These are phyloP conservation scores for Cassiopea andromeda DNA, from an alignment of 30 jellyfish, hydroid and myxozoan genomes.

Conservation along the genomic window DNA sequence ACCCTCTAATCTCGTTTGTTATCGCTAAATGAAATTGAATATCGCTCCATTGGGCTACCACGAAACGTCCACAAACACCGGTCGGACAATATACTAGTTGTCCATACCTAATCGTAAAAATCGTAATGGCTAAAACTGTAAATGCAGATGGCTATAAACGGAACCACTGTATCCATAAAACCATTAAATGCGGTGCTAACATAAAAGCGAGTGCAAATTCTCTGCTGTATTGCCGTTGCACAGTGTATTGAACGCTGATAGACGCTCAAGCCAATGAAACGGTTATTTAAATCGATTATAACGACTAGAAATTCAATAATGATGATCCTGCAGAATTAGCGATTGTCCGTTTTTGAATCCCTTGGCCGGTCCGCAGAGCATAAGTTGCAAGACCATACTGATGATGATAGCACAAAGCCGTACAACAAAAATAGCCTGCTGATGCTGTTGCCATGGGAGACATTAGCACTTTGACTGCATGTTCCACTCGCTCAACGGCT, in stretches of 20 bases:
- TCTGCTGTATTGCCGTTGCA: neutral
- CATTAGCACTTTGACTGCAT: neutral
- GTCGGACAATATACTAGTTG: neutral
- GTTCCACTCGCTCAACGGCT: neutral
- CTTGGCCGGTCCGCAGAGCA: neutral
- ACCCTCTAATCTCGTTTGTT: neutral
- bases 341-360: neutral
- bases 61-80: slow-evolving; percentile 1
- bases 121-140: neutral
- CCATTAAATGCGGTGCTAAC: neutral
- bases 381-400: neutral
- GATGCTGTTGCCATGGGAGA: slow-evolving; percentile 47
- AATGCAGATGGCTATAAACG: neutral
- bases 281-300: neutral
- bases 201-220: neutral
- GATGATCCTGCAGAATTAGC: slow-evolving; percentile 21
- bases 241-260: neutral
- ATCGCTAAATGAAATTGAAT: neutral
- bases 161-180: neutral
- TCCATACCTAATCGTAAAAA: neutral
- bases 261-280: neutral
- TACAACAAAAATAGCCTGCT: slow-evolving; percentile 33
- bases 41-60: neutral
- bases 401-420: slow-evolving; percentile 35
- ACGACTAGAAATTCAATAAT: neutral